Evolutionary conservation across 2,888 invertebrate genomes (phyloP), one percentile per base, ranked within the genome.

Genomic region (Mesochorus sp.): DNA sequence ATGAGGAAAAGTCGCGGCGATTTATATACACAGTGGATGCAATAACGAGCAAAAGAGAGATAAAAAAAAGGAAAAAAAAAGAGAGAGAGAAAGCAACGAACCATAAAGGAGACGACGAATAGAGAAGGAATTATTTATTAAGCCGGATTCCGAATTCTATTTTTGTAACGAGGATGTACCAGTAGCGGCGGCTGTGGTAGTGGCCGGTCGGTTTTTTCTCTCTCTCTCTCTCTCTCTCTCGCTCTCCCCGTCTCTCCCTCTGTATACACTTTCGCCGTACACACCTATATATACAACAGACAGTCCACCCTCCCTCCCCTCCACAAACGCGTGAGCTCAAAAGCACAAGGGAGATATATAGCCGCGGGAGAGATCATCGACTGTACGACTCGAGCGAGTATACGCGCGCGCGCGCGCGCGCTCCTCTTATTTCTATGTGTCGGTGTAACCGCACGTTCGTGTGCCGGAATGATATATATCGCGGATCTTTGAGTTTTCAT

Each of bases 81-180:
- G 49, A 76, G 28, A 57, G 6, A 5, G 26, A 3, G 42, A 37
- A 34, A 53, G 8, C 17, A 17, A 47, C 8, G 26, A 26, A 66
- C 12, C 71, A 17, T 26, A 59, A 55, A 70, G 57, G 42, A 59
- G 26, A 68, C 37, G 59, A 21, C 61, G 70, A 57, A 72, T 62
- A 76, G 78, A 39, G 39, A 61, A 55, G 39, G 57, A 55, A 68
- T 78, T 64, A 74, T 73, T 70, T 68, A 78, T 70, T 62, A 70
- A 78, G 73, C 68, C 77, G 77, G 55, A 73, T 68, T 70, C 55
- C 68, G 68, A 77, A 78, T 70, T 78, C 78, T 78, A 78, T 78
- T 78, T 78, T 78, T 78, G 78, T 78, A 78, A 78, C 68, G 78
- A 78, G 78, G 73, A 78, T 78, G 78, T 77, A 68, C 68, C 73